A percentile compares a stretch with the other conserved stretches of the same genome.
Evolutionary conservation across 1,140 invertebrate species (phyloP).

Genomic region (Acromyrmex charruanus): DNA sequence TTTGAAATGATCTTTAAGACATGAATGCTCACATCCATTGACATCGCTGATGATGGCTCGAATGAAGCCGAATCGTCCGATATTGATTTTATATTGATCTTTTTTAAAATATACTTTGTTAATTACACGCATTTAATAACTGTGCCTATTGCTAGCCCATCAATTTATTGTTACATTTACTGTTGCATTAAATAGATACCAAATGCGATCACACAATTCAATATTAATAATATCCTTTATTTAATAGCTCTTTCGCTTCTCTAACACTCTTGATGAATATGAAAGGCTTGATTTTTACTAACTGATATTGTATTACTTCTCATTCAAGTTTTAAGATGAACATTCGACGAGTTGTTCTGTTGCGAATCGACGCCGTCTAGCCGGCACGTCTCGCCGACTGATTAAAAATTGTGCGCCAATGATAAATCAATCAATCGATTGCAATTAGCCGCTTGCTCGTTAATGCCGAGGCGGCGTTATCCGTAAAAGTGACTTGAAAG

Average conservation of each 20-base stretch:
- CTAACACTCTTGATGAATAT: neutral
- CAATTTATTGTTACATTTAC: too few species aligned
- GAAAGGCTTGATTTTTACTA: neutral
- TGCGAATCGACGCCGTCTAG: conserved; percentile 41
- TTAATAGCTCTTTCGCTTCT: neutral
- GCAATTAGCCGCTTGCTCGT: conserved; percentile 67
- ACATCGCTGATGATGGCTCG: too few species aligned
- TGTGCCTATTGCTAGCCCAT: too few species aligned
- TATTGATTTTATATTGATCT: too few species aligned
- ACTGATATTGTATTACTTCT: neutral
- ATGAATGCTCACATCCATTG: too few species aligned
- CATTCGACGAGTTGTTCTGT: neutral
- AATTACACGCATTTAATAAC: too few species aligned
- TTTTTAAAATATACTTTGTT: too few species aligned
- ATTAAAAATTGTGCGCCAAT: conserved; percentile 46
- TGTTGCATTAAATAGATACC: neutral
- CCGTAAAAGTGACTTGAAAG: conserved; percentile 5
- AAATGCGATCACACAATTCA: neutral
- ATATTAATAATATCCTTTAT: neutral
- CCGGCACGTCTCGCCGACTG: conserved; percentile 6
- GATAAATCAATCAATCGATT: conserved; percentile 52
- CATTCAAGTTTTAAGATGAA: conserved; percentile 38
- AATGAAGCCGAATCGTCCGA: too few species aligned
- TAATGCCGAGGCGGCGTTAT: conserved; percentile 40
- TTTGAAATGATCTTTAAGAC: too few species aligned